Evolutionary conservation across 2,113 vertebrate genomes (phyloP), one percentile per base, ranked within the genome.

Genomic region (Orcinus orca): DNA sequence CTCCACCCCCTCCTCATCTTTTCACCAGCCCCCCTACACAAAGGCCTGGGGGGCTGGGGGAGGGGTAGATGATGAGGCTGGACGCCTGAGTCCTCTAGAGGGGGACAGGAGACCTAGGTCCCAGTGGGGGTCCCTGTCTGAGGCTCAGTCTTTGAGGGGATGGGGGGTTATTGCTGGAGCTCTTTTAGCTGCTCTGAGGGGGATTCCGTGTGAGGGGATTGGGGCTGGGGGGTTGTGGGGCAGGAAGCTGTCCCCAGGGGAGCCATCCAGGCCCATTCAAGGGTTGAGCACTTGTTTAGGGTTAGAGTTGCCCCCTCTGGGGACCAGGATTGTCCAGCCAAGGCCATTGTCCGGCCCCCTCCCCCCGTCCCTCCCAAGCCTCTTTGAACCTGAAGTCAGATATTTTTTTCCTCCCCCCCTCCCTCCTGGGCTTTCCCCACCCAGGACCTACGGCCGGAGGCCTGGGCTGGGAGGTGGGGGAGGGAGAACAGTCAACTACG

Each of bases 211-310:
- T n/a, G 90, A 88, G 80, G 91, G 88, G 70, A 62, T 44, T 44
- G 96, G 93, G 90, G n/a, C 26, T 88, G 68, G 92, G 92, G 94
- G 94, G 92, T 77, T 77, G 96, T 85, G 97, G 95, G 65, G 88
- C 97, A 98, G 98, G 98, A 98, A 98, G 98, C 83, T 97, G 96
- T 90, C 98, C 97, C 96, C 98, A 97, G 98, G 98, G 98, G 97
- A 97, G 98, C 98, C 93, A 98, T 98, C 97, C 62, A 93, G 92
- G 74, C 90, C 97, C 97, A 98, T 98, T 98, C 96, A 98, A 92
- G 92, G 93, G 70, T 68, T 97, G 97, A 98, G 97, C 90, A 98
- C 97, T 98, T 98, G 98, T 98, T 98, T 98, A 97, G 97, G 97
- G 97, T 95, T 98, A 77, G 92, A 88, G 93, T 76, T 97, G 97